Percentiles rank a stretch among this genome's conserved stretches.
Conservation (phyloP, 1,140 invertebrate genomes). For the Neodiprion fabricii region DNA sequence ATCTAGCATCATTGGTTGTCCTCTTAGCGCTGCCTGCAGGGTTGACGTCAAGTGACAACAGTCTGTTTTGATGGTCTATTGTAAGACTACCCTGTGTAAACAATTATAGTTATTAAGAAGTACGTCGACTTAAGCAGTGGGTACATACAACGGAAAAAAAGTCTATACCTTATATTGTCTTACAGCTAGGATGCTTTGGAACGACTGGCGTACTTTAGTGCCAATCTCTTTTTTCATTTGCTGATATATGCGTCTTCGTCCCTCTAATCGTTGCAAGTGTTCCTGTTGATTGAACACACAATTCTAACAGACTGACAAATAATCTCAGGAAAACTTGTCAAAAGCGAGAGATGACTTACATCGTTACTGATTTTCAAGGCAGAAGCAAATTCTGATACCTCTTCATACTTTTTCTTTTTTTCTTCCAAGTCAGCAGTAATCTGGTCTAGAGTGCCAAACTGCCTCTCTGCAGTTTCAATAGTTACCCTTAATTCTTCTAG, state of each 20-base stretch:
- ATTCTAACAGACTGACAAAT: constrained; percentile 20
- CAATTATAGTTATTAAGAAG: constrained; percentile 14
- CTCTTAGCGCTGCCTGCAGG: constrained; percentile 56
- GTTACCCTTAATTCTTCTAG: constrained; percentile 34
- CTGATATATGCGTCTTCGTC: constrained; percentile 53
- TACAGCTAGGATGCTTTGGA: constrained; percentile 58
- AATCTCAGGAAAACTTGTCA: constrained; percentile 7
- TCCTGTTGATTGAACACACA: constrained; percentile 42
- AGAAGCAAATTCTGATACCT: constrained; percentile 31
- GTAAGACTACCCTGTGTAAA: constrained; percentile 65
- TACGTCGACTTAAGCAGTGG: background rate
- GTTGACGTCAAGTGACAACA: constrained; percentile 67
- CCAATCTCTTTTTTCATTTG: constrained; percentile 57
- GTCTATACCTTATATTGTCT: constrained; percentile 60
- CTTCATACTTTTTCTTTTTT: constrained; percentile 40
- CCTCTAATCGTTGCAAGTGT: constrained; percentile 43
- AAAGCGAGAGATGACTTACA: constrained; percentile 28
- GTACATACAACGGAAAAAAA: background rate
- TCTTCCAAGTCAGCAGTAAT: constrained; percentile 38
- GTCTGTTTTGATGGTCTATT: constrained; percentile 66
- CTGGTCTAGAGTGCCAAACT: constrained; percentile 42
- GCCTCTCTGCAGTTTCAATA: constrained; percentile 44
- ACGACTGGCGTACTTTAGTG: constrained; percentile 56
- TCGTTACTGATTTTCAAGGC: constrained; percentile 39
- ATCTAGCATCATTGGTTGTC: constrained; percentile 50